Base-by-base conservation (phyloP, 53 echinoderm and acorn worm genomes). In the Paracentrotus lividus region DNA sequence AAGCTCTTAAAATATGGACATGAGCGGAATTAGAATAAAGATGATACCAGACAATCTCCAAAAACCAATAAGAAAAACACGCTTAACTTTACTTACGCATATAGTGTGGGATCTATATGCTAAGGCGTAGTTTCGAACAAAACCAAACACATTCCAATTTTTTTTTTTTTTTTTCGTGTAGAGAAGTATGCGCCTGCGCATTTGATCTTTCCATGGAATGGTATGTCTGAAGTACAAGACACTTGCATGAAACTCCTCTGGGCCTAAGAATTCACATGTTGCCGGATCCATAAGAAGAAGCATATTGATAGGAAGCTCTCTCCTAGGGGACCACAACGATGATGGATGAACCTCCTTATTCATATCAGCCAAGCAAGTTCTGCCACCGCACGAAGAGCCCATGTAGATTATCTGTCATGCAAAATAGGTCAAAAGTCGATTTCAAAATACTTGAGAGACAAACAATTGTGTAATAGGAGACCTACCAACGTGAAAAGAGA, bases 311-410 rank as follows among this genome's bases (percentile, higher is more conserved):
- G 81, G 47, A 26, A 8, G 12, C 47, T 26, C 20, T 33, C 47
- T 47, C 81, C 81, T 26, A 2, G 8, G 26, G 81, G 81, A 47
- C n/a, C 81, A 81, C 81, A n/a, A 26, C 26, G 45, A 47, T 81
- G 81, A 81, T 81, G 47, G 47, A 81, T 81, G 81, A 47, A 26
- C 44, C 0, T 81, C 81, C 44, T 81, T 81, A 81, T 81, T 81
- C 81, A 81, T 81, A 4, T 36, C 0, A 24, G 23, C 36, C 38
- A 45, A 49, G 5, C 47, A 72, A 26, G 10, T 14, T 45, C n/a
- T 27, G 81, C 40, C 49, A 47, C 81, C 47, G 44, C 26, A 44
- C 33, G 38, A 61, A 78, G 47, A 45, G 78, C 1, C 23, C n/a
- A 47, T 8, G 23, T 47, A 47, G 72, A n/a, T n/a, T 81, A 38